Evolutionary conservation across 2,888 invertebrate species (phyloP).

Genomic region (Unio pictorum): DNA sequence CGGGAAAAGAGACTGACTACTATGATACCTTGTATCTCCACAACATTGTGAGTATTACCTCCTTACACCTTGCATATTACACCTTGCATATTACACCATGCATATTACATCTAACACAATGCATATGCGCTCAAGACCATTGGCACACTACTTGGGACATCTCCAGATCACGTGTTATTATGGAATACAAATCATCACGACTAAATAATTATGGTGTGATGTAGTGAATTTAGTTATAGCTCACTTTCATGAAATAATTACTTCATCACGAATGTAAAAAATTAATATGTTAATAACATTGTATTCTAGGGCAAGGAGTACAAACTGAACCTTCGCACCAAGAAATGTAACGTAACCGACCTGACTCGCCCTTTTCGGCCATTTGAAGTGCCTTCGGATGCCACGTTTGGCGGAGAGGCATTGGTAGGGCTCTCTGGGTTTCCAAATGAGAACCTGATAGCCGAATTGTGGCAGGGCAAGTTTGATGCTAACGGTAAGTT

Average conservation of each 20-base stretch:
- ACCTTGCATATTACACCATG: too few species aligned
- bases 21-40: constrained; percentile 50
- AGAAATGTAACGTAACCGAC: constrained; percentile 42
- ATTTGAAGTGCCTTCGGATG: constrained; percentile 38
- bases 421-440: constrained; percentile 47
- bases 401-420: constrained; percentile 41
- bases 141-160: too few species aligned
- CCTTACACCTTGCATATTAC: too few species aligned
- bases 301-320: constrained; percentile 45
- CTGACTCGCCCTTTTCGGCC: constrained; percentile 42
- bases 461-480: constrained; percentile 35
- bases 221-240: too few species aligned
- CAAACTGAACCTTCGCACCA: constrained; percentile 45
- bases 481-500: constrained; percentile 32
- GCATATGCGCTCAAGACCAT: too few species aligned
- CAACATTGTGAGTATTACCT: constrained; percentile 40
- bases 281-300: not conserved
- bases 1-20: constrained; percentile 29
- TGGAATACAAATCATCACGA: too few species aligned
- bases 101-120: too few species aligned
- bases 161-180: too few species aligned
- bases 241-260: too few species aligned
- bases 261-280: not conserved
- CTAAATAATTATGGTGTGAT: too few species aligned
- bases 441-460: constrained; percentile 42